Evolutionary conservation across 2,797 vertebrate species (phyloP).

Genomic region (Huso huso): DNA sequence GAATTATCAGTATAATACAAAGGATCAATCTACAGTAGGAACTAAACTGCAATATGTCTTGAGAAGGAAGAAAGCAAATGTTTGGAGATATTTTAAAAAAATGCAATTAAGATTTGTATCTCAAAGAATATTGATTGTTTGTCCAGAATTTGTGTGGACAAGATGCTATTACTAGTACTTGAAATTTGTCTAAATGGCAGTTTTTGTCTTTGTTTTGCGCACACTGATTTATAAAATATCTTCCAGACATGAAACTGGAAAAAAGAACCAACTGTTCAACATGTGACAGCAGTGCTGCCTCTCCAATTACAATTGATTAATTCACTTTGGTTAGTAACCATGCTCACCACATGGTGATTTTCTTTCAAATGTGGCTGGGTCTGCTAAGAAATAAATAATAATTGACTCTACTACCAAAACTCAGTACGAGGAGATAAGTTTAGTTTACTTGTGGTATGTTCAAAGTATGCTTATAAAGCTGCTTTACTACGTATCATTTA

Average conservation of each 20-base stretch:
- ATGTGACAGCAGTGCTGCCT: neutral
- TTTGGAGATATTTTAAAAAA: too few relatives aligned
- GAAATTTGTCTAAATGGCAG: too few relatives aligned
- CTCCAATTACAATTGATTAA: conserved; percentile 8
- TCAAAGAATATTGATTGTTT: too few relatives aligned
- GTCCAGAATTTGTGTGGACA: too few relatives aligned
- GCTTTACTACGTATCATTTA: conserved; percentile 25
- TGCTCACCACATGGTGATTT: conserved; percentile 22
- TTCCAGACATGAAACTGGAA: conserved; percentile 15
- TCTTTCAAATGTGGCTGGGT: conserved; percentile 30
- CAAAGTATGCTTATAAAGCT: conserved; percentile 37
- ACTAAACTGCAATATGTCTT: too few relatives aligned
- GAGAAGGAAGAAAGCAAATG: too few relatives aligned
- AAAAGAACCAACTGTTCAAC: too few relatives aligned
- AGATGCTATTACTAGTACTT: too few relatives aligned
- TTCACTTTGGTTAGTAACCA: conserved; percentile 25
- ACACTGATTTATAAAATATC: conserved; percentile 8
- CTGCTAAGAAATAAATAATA: conserved; percentile 10
- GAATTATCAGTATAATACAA: too few relatives aligned
- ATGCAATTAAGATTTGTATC: too few relatives aligned
- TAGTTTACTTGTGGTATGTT: conserved; percentile 36
- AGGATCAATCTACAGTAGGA: too few relatives aligned
- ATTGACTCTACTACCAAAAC: neutral
- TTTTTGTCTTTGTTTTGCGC: too few relatives aligned
- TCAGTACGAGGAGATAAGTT: conserved; percentile 22